phyloP scores from a whole-genome alignment of 35 echinoderm and acorn worm genomes.

The Strongylocentrotus purpuratus region DNA sequence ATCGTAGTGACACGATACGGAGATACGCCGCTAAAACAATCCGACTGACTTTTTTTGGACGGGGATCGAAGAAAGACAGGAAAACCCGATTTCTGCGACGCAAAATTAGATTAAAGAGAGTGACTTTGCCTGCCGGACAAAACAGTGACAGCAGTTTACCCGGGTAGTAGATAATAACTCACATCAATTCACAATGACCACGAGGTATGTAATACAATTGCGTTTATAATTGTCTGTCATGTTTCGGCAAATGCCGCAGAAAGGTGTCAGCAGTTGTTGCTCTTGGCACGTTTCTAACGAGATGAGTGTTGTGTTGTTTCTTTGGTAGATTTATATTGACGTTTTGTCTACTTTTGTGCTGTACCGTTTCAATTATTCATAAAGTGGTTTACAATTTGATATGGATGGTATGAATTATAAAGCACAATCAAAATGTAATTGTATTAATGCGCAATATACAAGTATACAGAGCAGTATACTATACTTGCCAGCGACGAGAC shows the following conservation, averaged over 20 bases:
- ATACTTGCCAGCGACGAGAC: too few species aligned
- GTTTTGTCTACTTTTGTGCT: too few species aligned
- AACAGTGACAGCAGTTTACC: slow-evolving; percentile 2
- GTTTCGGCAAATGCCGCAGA: neutral
- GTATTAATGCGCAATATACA: too few species aligned
- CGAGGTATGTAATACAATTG: neutral
- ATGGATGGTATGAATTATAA: too few species aligned
- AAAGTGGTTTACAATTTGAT: neutral
- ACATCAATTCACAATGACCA: neutral
- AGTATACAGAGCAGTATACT: too few species aligned
- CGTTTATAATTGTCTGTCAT: neutral
- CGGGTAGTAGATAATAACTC: neutral
- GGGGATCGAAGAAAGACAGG: neutral
- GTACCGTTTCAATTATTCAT: neutral
- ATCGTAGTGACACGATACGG: slow-evolving; percentile 8
- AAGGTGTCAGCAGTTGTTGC: neutral
- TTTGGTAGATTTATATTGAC: too few species aligned
- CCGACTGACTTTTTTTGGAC: neutral
- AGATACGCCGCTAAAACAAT: slow-evolving; percentile 4
- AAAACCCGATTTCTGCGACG: slow-evolving; percentile 7
- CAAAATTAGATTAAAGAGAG: slow-evolving; percentile 13
- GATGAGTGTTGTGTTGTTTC: neutral
- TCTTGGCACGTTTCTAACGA: neutral
- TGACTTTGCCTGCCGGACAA: neutral
- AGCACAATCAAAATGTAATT: too few species aligned